Evolutionary conservation across 2,797 vertebrate species (phyloP), one percentile per base, ranked within the genome.

Genomic region (Fringilla coelebs): DNA sequence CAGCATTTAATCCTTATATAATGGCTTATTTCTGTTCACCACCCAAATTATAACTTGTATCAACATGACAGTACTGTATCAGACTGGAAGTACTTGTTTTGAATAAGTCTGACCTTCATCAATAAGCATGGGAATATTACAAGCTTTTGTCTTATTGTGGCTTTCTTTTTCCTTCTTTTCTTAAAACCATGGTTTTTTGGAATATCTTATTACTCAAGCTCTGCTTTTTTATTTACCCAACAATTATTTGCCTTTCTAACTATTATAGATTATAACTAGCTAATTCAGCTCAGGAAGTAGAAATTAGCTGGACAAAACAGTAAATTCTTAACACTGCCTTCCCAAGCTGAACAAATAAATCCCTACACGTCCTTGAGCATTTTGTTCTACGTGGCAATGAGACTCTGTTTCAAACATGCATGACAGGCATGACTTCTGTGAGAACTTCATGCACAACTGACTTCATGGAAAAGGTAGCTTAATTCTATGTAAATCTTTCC

Each of bases 1-100:
- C 74, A 88, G n/a, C 9, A 49, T 79, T 90, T 94, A 73, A 85
- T 74, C 77, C 34, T 77, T 63, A 71, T 43, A 65, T 49, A 86
- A 80, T 76, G 18, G 9, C 89, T 90, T 66, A 58, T 85, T 94
- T 72, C 66, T 32, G 4, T 70, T 77, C 26, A 65, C 4, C 19
- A 54, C 13, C 17, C 62, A 67, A 88, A 48, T 74, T 72, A 72
- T 45, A 88, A 36, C 54, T 75, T 80, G 34, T 70, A 90, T 72
- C 63, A 85, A 58, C n/a, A 83, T 11, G 17, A 66, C 41, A 76
- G 10, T 51, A 16, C 62, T 49, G 17, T 17, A 73, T 49, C 40
- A 84, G 45, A 70, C 22, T 84, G 25, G 17, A 88, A 76, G 2
- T 21, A 79, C 13, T 66, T 60, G 40, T 48, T 85, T 87, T 57